Evolutionary conservation across 2,113 vertebrate species (phyloP).

Genomic region (Hypomesus transpacificus): DNA sequence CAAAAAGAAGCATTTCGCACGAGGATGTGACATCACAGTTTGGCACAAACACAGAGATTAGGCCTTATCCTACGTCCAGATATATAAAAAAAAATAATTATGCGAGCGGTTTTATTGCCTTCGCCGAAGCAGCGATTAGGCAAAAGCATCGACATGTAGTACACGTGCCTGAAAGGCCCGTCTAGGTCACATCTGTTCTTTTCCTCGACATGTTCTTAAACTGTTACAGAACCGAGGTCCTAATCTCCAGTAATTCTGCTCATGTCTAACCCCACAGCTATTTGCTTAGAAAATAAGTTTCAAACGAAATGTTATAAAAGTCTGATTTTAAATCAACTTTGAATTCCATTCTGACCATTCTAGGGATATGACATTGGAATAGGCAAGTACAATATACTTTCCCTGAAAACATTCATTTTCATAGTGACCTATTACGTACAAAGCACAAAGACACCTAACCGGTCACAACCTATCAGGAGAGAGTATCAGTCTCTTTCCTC

Average conservation of each 20-base stretch:
- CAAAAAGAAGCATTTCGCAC: background rate
- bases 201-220: conserved; percentile 2
- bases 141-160: background rate
- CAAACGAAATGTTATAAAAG: too few species aligned
- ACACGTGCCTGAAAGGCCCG: conserved; percentile 10
- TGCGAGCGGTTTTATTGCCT: too few species aligned
- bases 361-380: too few species aligned
- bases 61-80: background rate
- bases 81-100: background rate
- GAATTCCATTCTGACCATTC: too few species aligned
- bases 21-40: conserved; percentile 5
- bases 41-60: background rate
- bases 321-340: background rate
- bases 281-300: too few species aligned
- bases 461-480: too few species aligned
- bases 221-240: background rate
- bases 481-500: background rate
- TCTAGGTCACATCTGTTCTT: conserved; percentile 6
- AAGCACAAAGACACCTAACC: too few species aligned
- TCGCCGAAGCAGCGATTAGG: too few species aligned
- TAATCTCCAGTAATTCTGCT: background rate
- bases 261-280: background rate
- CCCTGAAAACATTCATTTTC: too few species aligned
- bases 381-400: too few species aligned
- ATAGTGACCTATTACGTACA: too few species aligned